Evolutionary conservation across 2,888 invertebrate species (phyloP), one percentile per base, ranked within the genome.

Genomic region (Branchipolynoe longqiensis): DNA sequence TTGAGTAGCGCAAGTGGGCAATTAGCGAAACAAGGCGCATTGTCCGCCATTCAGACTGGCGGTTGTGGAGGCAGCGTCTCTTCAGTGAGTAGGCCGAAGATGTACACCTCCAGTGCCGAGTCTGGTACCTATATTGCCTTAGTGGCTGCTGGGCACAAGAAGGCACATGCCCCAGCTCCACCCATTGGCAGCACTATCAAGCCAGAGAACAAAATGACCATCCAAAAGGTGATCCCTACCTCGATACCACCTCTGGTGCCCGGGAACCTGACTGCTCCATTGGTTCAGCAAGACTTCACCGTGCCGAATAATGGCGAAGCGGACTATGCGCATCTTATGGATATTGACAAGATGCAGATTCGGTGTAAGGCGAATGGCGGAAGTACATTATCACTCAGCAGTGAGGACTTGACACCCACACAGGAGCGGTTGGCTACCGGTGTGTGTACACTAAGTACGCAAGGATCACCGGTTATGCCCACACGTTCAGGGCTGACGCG

Each of bases 201-300:
- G 14, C 41, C 40, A 1, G 54, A 78, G 1, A 78, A 25, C 8
- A 41, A 78, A 25, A 25, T 78, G 1, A 48, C 41, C 8, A 33
- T 78, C n/a, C 41, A 41, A 2, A 78, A 78, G 25, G 78, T 78
- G 54, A 78, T 28, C 41, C 78, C 78, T 1, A 78, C 54, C 28
- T 78, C 78, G n/a, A 78, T 78, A 14, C 78, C 78, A n/a, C 78
- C 78, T 12, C 78, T 78, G 41, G 48, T 48, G 48, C 31, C 64
- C 4, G 69, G 69, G 1, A 33, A 41, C n/a, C 78, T 78, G 41
- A 25, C 48, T 6, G 28, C 78, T 14, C 48, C 78, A 25, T 28
- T 6, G 28, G 12, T 18, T n/a, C 8, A 12, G 2, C n/a, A 41
- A n/a, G 41, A n/a, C 12, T 41, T 48, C 6, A 28, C 28, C 14